Base-by-base conservation (phyloP, 1,140 invertebrate genomes). In the Dendroctonus ponderosae region DNA sequence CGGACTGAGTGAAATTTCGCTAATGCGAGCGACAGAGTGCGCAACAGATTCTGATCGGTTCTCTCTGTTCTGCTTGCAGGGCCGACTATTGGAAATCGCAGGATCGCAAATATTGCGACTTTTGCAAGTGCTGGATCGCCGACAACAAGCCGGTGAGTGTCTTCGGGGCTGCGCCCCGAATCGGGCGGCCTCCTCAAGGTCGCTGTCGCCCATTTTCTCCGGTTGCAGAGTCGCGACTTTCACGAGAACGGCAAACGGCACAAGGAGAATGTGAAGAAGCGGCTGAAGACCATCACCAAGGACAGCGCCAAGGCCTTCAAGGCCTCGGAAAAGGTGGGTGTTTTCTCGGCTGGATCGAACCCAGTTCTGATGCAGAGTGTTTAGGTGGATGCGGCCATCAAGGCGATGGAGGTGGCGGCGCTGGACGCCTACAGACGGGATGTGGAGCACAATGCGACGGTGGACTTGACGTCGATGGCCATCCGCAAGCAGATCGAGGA, bases 81-180 rank as follows among this genome's bases (percentile, higher is more conserved):
- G 89, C 96, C 6, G 95, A 97, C 73, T 98, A 95, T 78, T 99
- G 96, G 96, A 96, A 97, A 80, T 98, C 96, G 39, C 89, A 96
- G 72, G 91, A 91, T 0, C 87, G 93, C 61, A 98, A 98, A 79
- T 98, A 90, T 79, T 99, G 96, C 77, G 94, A 98, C 72, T 95
- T 95, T 80, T 99, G 96, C 80, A 98, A 98, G 81, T 97, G 95
- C 78, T 99, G 96, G 96, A 91, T 97, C 71, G 91, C 94, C 58
- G 96, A 98, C 80, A 99, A 98, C 79, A 96, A 94, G 85, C 90
- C 94, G 49, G 92, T 94, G 84, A 86, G 87, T n/a, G n/a, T 4
- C 12, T 46, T 12, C 8, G 3, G 43, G 2, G 12, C 43, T 46
- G 14, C 14, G 8, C 15, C 56, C 6, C 61, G 12, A 62, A 56